A percentile compares a stretch with the other conserved stretches of the same genome.
These are phyloP conservation scores for Pammene fasciana DNA, from an alignment of 2,888 invertebrate genomes.

Conservation along the genomic window DNA sequence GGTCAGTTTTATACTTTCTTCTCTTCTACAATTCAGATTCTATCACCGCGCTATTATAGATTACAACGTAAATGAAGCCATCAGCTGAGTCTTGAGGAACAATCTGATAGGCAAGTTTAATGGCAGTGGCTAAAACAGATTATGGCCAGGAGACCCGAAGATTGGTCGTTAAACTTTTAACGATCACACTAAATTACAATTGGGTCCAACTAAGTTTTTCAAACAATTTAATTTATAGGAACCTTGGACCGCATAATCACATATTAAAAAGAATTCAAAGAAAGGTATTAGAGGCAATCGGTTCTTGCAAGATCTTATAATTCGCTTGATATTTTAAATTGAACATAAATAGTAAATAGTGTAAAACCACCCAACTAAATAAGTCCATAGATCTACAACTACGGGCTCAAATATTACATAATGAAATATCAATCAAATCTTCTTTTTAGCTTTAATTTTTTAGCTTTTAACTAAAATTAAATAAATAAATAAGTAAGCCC, in stretches of 20 bases:
- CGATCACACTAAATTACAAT: slow-evolving; percentile 70
- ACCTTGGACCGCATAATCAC: slow-evolving; percentile 55
- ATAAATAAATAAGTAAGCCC: too few relatives aligned
- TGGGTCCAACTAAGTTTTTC: slow-evolving; percentile 64
- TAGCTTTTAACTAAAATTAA: too few relatives aligned
- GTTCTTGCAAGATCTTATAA: neutral
- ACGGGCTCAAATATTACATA: too few relatives aligned
- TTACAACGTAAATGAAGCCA: slow-evolving; percentile 26
- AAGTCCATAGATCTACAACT: too few relatives aligned
- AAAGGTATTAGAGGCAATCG: slow-evolving; percentile 28
- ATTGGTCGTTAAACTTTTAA: slow-evolving; percentile 75
- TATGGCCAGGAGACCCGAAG: slow-evolving; percentile 65
- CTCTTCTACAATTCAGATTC: neutral
- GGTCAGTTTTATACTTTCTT: neutral
- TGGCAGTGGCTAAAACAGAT: slow-evolving; percentile 63
- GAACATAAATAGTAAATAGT: neutral
- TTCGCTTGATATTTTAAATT: neutral
- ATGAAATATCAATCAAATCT: too few relatives aligned
- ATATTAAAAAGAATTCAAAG: slow-evolving; percentile 49
- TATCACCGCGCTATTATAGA: neutral
- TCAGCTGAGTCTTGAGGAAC: slow-evolving; percentile 33
- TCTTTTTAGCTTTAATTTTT: too few relatives aligned
- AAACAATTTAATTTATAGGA: slow-evolving; percentile 66
- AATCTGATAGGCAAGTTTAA: slow-evolving; percentile 45
- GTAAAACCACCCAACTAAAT: too few relatives aligned